A percentile compares a stretch with the other conserved stretches of the same genome.
These are phyloP conservation scores for Blastobasis adustella DNA, from an alignment of 2,888 invertebrate species.

Conservation along the genomic window DNA sequence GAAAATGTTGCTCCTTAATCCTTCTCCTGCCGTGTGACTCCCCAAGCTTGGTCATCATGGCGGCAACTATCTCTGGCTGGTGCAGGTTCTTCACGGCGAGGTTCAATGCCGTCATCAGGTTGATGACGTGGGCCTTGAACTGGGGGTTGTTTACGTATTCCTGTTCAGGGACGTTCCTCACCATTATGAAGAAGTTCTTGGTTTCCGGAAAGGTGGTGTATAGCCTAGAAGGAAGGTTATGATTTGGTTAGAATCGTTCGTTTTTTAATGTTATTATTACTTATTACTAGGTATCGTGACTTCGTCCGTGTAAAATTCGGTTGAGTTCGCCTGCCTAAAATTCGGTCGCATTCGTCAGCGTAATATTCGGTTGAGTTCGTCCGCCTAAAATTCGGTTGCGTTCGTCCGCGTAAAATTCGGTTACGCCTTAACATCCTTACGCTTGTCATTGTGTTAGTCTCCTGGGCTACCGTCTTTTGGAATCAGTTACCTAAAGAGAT, in stretches of 20 bases:
- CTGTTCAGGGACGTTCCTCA: conserved; percentile 46
- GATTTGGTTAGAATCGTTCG: not conserved
- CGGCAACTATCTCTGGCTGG: conserved; percentile 58
- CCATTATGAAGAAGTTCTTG: conserved; percentile 57
- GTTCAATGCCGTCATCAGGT: conserved; percentile 58
- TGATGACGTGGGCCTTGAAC: conserved; percentile 66
- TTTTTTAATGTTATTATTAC: too few relatives aligned
- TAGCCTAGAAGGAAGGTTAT: conserved; percentile 33
- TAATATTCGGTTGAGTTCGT: too few relatives aligned
- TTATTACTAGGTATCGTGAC: not conserved
- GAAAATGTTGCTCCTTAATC: conserved; percentile 48
- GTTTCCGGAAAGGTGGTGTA: conserved; percentile 52
- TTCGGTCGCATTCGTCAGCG: too few relatives aligned
- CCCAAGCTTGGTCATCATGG: conserved; percentile 62
- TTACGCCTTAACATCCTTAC: too few relatives aligned
- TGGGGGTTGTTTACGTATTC: conserved; percentile 51
- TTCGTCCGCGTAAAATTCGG: too few relatives aligned
- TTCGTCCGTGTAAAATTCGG: too few relatives aligned
- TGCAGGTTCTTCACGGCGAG: conserved; percentile 51
- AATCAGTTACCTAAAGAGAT: too few relatives aligned
- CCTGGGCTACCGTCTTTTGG: too few relatives aligned
- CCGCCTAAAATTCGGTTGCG: too few relatives aligned
- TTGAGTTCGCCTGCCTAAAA: too few relatives aligned
- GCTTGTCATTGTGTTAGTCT: too few relatives aligned
- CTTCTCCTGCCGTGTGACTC: conserved; percentile 52